Evolutionary conservation across 1,140 invertebrate genomes (phyloP), one percentile per base, ranked within the genome.

Genomic region (Drosophila virilis): DNA sequence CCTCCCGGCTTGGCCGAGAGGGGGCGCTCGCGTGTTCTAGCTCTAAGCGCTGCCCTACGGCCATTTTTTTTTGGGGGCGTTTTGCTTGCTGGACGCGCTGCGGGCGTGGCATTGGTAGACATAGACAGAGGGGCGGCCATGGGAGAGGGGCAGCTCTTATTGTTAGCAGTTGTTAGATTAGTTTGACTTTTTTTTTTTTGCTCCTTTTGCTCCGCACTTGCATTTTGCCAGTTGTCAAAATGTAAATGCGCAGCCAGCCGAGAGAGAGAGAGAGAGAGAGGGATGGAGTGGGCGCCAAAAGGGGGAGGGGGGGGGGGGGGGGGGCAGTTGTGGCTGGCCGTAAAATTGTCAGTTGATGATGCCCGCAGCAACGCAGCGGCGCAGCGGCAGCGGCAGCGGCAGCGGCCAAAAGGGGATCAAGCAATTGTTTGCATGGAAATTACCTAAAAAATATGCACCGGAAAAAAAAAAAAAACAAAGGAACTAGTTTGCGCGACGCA

Each of bases 151-250:
- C 45, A 45, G 74, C 60, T 74, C 78, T 82, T 79, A 77, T 83
- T 89, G 84, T 88, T 83, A 77, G 83, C 69, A 83, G 83, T 88
- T 88, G 83, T 88, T 88, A 88, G 83, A 88, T 88, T 88, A 89
- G 83, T 89, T 88, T 88, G 83, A 88, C 83, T 88, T 79, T 83
- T 17, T 79, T 83, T 17, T 17, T 86, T 86, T 82, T 78, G 73
- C 74, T 65, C 46, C 80, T 51, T 32, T 38, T n/a, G 37, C 72
- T 60, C 43, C 33, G 52, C 62, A 58, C 51, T 73, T 58, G 68
- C 60, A 37, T 59, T 76, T 78, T 46, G 61, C 57, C 76, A 67
- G 74, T 72, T 78, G 72, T 68, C 79, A 79, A 88, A 85, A 88
- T 82, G 79, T 82, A 88, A 86, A 88, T 86, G 82, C 77, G 79